Evolutionary conservation across 2,888 invertebrate genomes (phyloP).

Genomic region (Belgica antarctica): DNA sequence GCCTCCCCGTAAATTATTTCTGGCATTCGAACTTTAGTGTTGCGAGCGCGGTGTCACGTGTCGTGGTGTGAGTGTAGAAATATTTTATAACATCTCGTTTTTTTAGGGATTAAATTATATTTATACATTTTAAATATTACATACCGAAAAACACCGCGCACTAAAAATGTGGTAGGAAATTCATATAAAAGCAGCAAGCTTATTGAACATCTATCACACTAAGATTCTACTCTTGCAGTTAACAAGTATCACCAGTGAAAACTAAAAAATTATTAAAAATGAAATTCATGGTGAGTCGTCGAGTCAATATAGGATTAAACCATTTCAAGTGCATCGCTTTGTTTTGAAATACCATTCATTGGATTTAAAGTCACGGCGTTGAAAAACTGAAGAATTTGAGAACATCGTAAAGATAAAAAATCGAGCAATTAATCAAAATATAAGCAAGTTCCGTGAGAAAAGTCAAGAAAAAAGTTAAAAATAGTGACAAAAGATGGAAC

Average conservation of each 20-base stretch:
- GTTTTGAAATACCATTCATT: neutral
- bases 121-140: slow-evolving; percentile 3
- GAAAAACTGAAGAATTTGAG: no score
- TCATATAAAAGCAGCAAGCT: slow-evolving; percentile 40
- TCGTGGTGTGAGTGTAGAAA: slow-evolving; percentile 18
- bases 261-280: slow-evolving; percentile 16
- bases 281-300: slow-evolving; percentile 38
- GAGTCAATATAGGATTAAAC: neutral
- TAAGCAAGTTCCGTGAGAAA: neutral
- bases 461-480: slow-evolving; percentile 1
- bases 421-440: neutral
- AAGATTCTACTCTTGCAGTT: slow-evolving; percentile 33
- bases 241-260: neutral
- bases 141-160: slow-evolving; percentile 12
- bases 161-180: slow-evolving; percentile 43
- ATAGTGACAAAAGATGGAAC: neutral
- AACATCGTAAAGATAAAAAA: neutral
- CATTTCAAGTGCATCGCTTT: neutral
- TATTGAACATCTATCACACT: slow-evolving; percentile 30
- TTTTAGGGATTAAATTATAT: slow-evolving; percentile 39
- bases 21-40: slow-evolving; percentile 38
- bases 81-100: slow-evolving; percentile 26
- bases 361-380: neutral
- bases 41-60: slow-evolving; percentile 11
- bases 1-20: slow-evolving; percentile 3